These are phyloP conservation scores for Peromyscus attwateri DNA, from an alignment of 2,797 vertebrate species.

Conservation along the genomic window DNA sequence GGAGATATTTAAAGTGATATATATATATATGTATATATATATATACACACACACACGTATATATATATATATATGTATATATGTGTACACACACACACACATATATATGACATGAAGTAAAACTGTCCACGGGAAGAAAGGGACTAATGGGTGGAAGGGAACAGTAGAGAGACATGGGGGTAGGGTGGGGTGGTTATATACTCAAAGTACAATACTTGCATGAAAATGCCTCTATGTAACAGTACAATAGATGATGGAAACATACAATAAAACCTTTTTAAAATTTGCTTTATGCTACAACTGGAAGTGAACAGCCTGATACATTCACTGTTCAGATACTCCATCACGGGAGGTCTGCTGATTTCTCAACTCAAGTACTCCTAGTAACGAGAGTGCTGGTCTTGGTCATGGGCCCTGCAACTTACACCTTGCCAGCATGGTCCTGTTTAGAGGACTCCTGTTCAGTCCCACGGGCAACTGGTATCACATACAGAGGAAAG, in stretches of 20 bases:
- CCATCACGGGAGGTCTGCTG: background rate
- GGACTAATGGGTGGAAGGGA: background rate
- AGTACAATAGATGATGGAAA: background rate
- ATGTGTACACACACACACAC: too few relatives aligned
- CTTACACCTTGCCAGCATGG: background rate
- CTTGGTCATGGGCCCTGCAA: background rate
- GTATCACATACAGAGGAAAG: constrained; percentile 12
- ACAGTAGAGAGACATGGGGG: background rate
- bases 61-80: too few relatives aligned
- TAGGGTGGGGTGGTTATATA: background rate
- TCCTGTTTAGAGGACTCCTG: background rate
- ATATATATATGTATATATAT: too few relatives aligned
- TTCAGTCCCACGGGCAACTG: background rate
- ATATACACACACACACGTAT: too few relatives aligned
- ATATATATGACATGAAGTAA: background rate
- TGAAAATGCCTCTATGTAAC: background rate
- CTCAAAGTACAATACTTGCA: background rate
- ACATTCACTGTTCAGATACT: background rate
- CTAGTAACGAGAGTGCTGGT: background rate
- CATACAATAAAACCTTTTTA: background rate
- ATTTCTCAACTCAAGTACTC: background rate
- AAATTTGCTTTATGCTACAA: background rate
- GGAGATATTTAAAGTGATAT: background rate
- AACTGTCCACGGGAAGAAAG: background rate
- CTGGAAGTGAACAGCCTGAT: background rate